Evolutionary conservation across 2,113 vertebrate species (phyloP), one percentile per base, ranked within the genome.

Genomic region (Phycodurus eques): DNA sequence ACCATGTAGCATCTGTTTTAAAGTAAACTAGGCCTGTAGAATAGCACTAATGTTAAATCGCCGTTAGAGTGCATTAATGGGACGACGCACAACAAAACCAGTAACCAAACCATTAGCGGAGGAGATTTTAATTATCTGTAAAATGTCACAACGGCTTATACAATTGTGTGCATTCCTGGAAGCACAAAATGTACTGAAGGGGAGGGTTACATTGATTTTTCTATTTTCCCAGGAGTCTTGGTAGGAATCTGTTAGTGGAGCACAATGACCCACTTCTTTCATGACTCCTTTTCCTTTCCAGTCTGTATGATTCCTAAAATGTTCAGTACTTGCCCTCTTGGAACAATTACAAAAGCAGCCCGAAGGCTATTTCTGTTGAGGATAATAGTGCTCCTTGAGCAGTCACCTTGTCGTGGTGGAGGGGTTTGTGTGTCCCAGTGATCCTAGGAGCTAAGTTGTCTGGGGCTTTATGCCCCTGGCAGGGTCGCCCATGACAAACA

Each of bases 211-310:
- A 77, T 77, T 46, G 59, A 73, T 72, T 67, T 57, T 59, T 39
- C 27, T 43, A 31, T 35, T 63, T 31, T 79, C 76, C 71, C 53
- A 53, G 35, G 67, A 75, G 74, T 20, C 67, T 11, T 63, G 51
- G 74, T 72, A 69, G 60, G 64, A 77, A 47, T 85, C 72, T 80
- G 65, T 75, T 75, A 85, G 56, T 59, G 54, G 42, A 74, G 54
- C 57, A 12, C 44, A 59, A 54, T 81, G 82, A 87, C 83, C 83
- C 76, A 85, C 74, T 80, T 85, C 66, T 43, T n/a, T 73, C 51
- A 74, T 65, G 56, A 47, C 43, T 47, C 75, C 39, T 60, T 39
- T 27, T 77, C 61, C 43, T 73, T n/a, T 47, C 27, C 73, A 15
- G 65, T 75, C 71, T 20, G 20, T 64, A 12, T n/a, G 17, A 20